phyloP scores from a whole-genome alignment of 2,797 vertebrate species.

The Sebastes nivosus region DNA sequence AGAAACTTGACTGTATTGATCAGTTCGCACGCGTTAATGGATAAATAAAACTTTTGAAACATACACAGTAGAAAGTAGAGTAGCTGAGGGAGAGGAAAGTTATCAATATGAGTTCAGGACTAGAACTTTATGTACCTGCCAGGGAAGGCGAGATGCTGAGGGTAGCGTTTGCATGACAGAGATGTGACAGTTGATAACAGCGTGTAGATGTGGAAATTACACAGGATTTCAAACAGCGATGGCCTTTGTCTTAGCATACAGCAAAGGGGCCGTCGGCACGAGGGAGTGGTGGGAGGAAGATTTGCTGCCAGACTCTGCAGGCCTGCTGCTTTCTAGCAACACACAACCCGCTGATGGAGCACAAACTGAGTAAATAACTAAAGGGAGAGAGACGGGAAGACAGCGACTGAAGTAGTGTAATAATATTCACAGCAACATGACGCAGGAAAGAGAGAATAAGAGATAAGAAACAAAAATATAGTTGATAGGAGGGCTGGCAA shows the following conservation, averaged over 20 bases:
- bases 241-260: neutral
- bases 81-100: neutral
- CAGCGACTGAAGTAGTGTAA: neutral
- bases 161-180: neutral
- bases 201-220: neutral
- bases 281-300: neutral
- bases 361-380: neutral
- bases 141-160: neutral
- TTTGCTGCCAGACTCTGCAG: slow-evolving; percentile 1
- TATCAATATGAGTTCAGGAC: neutral
- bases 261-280: no score
- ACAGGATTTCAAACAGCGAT: neutral
- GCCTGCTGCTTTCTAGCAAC: slow-evolving; percentile 2
- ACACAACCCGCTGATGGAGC: slow-evolving; percentile 8
- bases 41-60: neutral
- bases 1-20: neutral
- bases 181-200: neutral
- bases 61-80: neutral
- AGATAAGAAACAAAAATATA: neutral
- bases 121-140: neutral
- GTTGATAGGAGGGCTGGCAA: no score
- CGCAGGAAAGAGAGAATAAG: neutral
- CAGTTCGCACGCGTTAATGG: neutral
- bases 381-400: neutral
- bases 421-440: neutral